Percentiles rank a stretch among this genome's conserved stretches.
phyloP scores from a whole-genome alignment of 2,888 invertebrate genomes.

The Acrobasis repandana region DNA sequence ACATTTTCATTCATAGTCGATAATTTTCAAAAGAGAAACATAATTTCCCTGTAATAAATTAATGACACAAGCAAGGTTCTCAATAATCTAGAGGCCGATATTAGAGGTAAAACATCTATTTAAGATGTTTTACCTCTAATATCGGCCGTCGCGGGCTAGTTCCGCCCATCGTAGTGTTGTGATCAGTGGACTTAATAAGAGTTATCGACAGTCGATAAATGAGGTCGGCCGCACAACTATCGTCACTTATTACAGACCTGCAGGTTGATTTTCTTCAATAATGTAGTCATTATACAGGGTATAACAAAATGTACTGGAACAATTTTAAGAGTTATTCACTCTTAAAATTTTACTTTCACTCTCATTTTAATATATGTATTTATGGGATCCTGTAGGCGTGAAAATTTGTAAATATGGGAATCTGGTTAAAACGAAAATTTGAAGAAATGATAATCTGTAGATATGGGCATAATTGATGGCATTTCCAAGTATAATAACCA shows the following conservation, averaged over 20 bases:
- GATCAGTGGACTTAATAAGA: constrained; percentile 45
- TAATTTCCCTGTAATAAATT: background rate
- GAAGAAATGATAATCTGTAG: too few relatives aligned
- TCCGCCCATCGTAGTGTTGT: constrained; percentile 48
- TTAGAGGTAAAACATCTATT: too few relatives aligned
- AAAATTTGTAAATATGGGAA: too few relatives aligned
- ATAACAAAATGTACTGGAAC: too few relatives aligned
- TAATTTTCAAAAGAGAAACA: background rate
- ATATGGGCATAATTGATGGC: too few relatives aligned
- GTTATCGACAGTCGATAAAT: constrained; percentile 56
- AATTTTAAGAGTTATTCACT: too few relatives aligned
- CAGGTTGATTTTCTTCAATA: constrained; percentile 27
- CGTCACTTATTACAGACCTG: background rate
- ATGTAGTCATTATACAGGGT: background rate
- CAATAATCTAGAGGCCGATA: constrained; percentile 21
- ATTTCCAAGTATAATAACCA: too few relatives aligned
- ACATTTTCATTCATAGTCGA: background rate
- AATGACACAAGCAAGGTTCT: background rate
- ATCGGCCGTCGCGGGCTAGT: constrained; percentile 45
- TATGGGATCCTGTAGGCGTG: too few relatives aligned
- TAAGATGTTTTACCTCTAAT: constrained; percentile 42
- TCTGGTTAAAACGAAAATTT: too few relatives aligned
- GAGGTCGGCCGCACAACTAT: constrained; percentile 35
- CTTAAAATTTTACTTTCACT: too few relatives aligned
- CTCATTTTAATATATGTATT: too few relatives aligned